A percentile compares a stretch with the other conserved stretches of the same genome.
Evolutionary conservation across 2,888 invertebrate genomes (phyloP).

Genomic region (Dicyrtoma fusca): DNA sequence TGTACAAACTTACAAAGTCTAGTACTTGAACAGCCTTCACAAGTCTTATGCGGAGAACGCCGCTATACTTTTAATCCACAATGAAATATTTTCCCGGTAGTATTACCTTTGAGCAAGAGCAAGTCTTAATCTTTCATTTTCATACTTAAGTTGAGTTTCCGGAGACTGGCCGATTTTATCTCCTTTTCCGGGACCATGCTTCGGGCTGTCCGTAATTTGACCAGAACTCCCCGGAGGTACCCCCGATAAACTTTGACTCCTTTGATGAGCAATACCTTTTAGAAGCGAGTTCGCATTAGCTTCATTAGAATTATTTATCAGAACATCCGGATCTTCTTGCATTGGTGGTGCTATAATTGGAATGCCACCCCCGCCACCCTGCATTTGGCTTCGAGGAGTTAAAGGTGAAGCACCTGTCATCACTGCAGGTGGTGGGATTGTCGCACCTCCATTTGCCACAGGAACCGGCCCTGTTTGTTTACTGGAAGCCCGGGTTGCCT

Average conservation of each 20-base stretch:
- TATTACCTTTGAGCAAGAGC: conserved; percentile 90
- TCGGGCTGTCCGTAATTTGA: conserved; percentile 54
- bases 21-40: not conserved
- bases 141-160: conserved; percentile 92
- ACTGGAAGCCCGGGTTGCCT: conserved; percentile 72
- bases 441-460: conserved; percentile 64
- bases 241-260: conserved; percentile 61
- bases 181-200: conserved; percentile 49
- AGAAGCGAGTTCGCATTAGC: conserved; percentile 53
- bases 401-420: conserved; percentile 35
- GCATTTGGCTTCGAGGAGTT: conserved; percentile 33
- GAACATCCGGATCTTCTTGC: conserved; percentile 44
- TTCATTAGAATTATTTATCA: conserved; percentile 54
- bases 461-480: conserved; percentile 61
- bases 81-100: not conserved
- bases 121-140: conserved; percentile 93
- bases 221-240: conserved; percentile 45
- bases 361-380: conserved; percentile 14
- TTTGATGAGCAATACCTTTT: conserved; percentile 60
- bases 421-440: conserved; percentile 47
- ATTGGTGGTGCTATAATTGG: conserved; percentile 23
- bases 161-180: conserved; percentile 59
- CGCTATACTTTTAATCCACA: not conserved
- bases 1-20: too few species aligned
- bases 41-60: not conserved